Evolutionary conservation across 2,888 invertebrate genomes (phyloP), one percentile per base, ranked within the genome.

Genomic region (Coecobrya sp.): DNA sequence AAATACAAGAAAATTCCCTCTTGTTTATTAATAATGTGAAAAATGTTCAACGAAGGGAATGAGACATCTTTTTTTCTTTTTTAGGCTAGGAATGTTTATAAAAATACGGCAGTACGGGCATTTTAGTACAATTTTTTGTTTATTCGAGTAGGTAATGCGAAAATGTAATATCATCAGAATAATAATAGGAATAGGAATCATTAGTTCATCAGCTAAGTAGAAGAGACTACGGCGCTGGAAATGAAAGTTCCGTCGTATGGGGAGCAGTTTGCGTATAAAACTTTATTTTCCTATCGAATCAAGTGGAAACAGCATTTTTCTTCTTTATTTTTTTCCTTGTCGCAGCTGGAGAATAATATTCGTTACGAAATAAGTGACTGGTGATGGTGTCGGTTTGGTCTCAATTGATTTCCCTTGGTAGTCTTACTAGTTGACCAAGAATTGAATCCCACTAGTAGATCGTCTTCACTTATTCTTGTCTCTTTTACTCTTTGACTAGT

Each of bases 401-500:
- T 52, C 84, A 62, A 86, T 88, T 92, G 88, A 92, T 92, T 92
- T 92, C 92, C 92, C 92, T 36, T 62, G 92, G 85, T 88, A 81
- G 84, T 68, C 30, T 88, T 92, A 84, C 89, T 76, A 89, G 68
- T 90, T 86, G 89, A 86, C 86, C 73, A 86, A 86, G 81, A 82
- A 82, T 82, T 82, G 55, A 82, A 82, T 82, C 59, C 59, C 30
- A 82, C 52, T 49, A 49, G 22, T 49, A 16, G 70, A 76, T 76
- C 76, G 76, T 76, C 76, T 19, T 76, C 76, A 76, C 49, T 49
- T 25, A 16, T 25, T 45, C 76, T 76, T 49, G 76, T 76, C 76
- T 76, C 25, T 8, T 76, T 36, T 70, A 0, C n/a, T 70, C 27
- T 4, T n/a, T 70, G 30, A n/a, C 13, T 19, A 49, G 25, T 49